Conservation (phyloP, 2,113 vertebrate genomes). For the Mionectes macconnelli region DNA sequence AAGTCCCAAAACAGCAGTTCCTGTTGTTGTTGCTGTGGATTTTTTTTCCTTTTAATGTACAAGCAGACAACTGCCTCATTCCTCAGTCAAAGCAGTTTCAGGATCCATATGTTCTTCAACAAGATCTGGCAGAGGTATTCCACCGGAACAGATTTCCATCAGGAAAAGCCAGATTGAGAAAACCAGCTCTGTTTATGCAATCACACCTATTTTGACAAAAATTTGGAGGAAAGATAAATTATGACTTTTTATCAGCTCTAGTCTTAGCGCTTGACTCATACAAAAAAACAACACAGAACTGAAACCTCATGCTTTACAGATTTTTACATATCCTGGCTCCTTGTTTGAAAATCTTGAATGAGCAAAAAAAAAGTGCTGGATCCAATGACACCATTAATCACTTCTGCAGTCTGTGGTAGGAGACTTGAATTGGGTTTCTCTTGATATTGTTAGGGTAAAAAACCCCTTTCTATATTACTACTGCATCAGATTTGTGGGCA, state of each 20-base stretch:
- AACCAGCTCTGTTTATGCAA: background rate
- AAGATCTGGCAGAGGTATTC: background rate
- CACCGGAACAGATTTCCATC: background rate
- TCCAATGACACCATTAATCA: background rate
- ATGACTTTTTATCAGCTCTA: background rate
- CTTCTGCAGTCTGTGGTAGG: background rate
- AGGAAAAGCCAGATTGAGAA: conserved; percentile 1
- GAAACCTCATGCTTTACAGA: background rate
- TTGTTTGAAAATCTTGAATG: background rate
- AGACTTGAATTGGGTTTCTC: background rate
- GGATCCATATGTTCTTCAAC: background rate
- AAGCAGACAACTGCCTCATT: background rate
- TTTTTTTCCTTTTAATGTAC: background rate
- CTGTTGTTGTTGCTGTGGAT: background rate
- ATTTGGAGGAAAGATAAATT: background rate
- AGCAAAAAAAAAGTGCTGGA: background rate
- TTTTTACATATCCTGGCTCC: background rate
- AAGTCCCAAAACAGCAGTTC: background rate
- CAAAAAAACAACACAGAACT: background rate
- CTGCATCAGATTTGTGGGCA: background rate
- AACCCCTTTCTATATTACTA: background rate
- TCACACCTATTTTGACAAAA: background rate
- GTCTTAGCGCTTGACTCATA: background rate
- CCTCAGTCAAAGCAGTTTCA: background rate
- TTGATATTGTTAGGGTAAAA: background rate